These are phyloP conservation scores for Carpatolechia fugitivella DNA, from an alignment of 2,888 invertebrate genomes.

Conservation along the genomic window DNA sequence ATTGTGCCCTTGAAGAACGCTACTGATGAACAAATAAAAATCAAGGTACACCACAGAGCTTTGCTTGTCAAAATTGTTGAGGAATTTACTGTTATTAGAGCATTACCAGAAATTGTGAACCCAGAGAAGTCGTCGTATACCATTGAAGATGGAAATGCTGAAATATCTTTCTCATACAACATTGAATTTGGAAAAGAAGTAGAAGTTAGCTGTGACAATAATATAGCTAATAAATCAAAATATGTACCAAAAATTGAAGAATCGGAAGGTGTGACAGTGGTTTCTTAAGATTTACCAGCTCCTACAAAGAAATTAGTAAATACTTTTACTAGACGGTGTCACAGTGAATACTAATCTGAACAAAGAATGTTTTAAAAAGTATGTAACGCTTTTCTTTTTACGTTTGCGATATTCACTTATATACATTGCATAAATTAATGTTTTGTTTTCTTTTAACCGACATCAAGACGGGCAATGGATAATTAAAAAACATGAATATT, in stretches of 20 bases:
- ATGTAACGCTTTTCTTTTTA: too few species aligned
- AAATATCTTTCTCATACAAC: not conserved
- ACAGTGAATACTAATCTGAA: too few species aligned
- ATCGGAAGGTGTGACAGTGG: too few species aligned
- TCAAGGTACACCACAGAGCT: conserved; percentile 2
- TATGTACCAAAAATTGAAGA: not conserved
- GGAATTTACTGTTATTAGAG: not conserved
- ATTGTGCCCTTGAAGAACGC: not conserved
- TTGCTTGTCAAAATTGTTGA: not conserved
- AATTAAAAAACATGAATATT: too few species aligned
- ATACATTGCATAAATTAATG: too few species aligned
- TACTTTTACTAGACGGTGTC: too few species aligned
- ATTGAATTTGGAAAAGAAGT: not conserved
- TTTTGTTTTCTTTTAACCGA: too few species aligned
- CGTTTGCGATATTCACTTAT: too few species aligned
- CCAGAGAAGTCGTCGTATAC: not conserved
- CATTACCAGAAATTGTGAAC: not conserved
- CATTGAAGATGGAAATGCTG: not conserved
- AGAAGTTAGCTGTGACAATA: not conserved
- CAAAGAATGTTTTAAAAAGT: too few species aligned
- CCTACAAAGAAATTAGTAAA: too few species aligned
- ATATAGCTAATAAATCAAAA: not conserved
- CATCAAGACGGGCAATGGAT: too few species aligned
- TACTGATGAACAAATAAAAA: not conserved
- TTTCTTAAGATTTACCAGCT: too few species aligned